Evolutionary conservation across 2,797 vertebrate species (phyloP).

Genomic region (Cynodonichthys magdalenae): DNA sequence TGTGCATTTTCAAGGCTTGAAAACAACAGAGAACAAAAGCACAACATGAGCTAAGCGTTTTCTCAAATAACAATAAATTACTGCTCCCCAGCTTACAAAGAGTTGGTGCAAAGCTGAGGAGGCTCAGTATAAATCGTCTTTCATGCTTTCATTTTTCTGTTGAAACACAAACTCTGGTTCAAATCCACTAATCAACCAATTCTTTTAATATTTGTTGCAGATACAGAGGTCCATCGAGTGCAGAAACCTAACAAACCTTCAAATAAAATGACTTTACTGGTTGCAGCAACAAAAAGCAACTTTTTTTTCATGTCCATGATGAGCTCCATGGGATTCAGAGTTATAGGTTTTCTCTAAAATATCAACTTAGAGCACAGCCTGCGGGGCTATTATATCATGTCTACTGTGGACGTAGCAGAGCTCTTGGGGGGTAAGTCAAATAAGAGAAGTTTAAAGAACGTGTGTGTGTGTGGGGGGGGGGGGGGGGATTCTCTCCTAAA

Average conservation of each 20-base stretch:
- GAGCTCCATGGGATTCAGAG: slow-evolving; percentile 11
- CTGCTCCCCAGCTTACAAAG: neutral
- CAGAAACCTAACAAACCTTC: no score
- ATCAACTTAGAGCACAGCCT: slow-evolving; percentile 34
- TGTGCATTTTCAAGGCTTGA: neutral
- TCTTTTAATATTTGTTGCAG: no score
- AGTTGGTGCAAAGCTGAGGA: neutral
- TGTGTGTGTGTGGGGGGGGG: slow-evolving; percentile 1
- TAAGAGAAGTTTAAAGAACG: slow-evolving; percentile 28
- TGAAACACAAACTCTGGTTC: no score
- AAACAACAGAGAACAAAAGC: slow-evolving; percentile 1
- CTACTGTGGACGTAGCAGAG: slow-evolving; percentile 35
- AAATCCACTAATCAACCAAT: no score
- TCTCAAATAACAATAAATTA: neutral
- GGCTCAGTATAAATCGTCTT: neutral
- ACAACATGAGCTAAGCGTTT: neutral
- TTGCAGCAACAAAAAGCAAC: no score
- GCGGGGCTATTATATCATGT: slow-evolving; percentile 40
- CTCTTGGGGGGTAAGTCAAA: slow-evolving; percentile 51
- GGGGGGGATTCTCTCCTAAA: slow-evolving; percentile 34
- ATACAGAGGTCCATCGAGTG: no score
- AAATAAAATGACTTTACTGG: no score
- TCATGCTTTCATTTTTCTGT: neutral
- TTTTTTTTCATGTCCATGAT: neutral
- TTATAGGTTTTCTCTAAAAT: slow-evolving; percentile 18